Evolutionary conservation across 2,797 vertebrate species (phyloP).

Genomic region (Poeciliopsis gracilis): DNA sequence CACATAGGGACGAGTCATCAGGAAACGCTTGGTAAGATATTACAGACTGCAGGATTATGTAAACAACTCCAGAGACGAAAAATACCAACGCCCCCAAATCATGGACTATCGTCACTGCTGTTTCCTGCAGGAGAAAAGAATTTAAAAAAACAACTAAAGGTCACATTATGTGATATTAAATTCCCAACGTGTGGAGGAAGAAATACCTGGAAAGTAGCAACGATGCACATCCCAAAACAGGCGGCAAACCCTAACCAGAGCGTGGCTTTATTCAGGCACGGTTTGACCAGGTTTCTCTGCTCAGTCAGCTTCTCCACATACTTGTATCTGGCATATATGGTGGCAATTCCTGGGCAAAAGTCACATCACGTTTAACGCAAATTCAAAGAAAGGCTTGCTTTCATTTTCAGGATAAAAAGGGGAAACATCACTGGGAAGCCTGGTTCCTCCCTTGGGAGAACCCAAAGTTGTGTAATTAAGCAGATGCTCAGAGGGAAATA

Average conservation of each 20-base stretch:
- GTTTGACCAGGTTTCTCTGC: constrained; percentile 39
- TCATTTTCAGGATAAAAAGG: constrained; percentile 58
- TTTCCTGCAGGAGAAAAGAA: constrained; percentile 80
- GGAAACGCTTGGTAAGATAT: constrained; percentile 84
- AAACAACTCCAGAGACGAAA: constrained; percentile 84
- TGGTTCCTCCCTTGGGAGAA: constrained; percentile 35
- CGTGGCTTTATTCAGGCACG: constrained; percentile 76
- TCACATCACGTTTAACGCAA: constrained; percentile 3
- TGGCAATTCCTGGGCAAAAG: constrained; percentile 80
- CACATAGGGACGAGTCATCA: constrained; percentile 72
- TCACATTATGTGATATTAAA: not conserved
- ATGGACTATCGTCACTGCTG: constrained; percentile 80
- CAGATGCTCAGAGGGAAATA: not conserved
- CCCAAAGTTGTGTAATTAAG: constrained; percentile 23
- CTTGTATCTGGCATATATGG: constrained; percentile 90
- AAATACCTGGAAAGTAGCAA: constrained; percentile 94
- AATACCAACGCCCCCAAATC: constrained; percentile 88
- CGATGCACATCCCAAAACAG: constrained; percentile 90
- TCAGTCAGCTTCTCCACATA: constrained; percentile 85
- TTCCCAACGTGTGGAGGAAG: not conserved
- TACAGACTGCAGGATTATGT: constrained; percentile 83
- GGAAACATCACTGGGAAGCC: constrained; percentile 51
- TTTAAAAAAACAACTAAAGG: not conserved
- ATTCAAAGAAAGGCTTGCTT: constrained; percentile 35
- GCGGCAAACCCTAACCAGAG: constrained; percentile 82